A percentile compares a stretch with the other conserved stretches of the same genome.
phyloP scores from a whole-genome alignment of 92 coral and sea anemone genomes.

The Hydrozoanthus gracilis region DNA sequence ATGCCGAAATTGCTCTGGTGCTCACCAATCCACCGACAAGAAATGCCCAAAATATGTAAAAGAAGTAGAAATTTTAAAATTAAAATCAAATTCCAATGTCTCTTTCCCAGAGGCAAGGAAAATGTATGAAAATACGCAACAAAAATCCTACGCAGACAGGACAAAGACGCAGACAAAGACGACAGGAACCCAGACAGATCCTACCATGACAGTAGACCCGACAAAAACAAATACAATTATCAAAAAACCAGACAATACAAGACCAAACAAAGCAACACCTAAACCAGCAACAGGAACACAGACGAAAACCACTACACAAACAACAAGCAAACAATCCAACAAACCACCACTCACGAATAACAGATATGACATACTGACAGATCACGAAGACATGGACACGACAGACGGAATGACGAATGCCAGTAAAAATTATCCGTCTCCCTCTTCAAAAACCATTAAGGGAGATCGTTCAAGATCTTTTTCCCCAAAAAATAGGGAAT shows the following conservation, averaged over 20 bases:
- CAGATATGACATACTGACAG: neutral
- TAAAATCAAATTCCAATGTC: neutral
- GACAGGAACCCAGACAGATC: neutral
- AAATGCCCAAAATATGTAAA: neutral
- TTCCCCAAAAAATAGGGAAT: neutral
- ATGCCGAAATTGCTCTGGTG: neutral
- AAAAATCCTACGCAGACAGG: too few relatives aligned
- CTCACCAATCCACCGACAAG: neutral
- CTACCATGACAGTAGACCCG: neutral
- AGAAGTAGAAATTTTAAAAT: neutral
- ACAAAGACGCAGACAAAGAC: too few relatives aligned
- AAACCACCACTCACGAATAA: neutral
- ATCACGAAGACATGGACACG: neutral
- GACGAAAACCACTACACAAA: too few relatives aligned
- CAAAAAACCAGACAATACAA: too few relatives aligned
- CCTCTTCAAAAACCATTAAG: neutral
- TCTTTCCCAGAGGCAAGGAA: neutral
- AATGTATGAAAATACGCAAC: too few relatives aligned
- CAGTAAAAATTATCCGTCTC: neutral
- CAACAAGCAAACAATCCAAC: neutral
- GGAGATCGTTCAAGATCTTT: neutral
- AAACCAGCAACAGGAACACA: too few relatives aligned
- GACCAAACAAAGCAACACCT: too few relatives aligned
- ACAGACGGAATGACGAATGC: neutral
- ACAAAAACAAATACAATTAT: neutral